Evolutionary conservation across 2,888 invertebrate species (phyloP), one percentile per base, ranked within the genome.

Genomic region (Nysson spinosus): DNA sequence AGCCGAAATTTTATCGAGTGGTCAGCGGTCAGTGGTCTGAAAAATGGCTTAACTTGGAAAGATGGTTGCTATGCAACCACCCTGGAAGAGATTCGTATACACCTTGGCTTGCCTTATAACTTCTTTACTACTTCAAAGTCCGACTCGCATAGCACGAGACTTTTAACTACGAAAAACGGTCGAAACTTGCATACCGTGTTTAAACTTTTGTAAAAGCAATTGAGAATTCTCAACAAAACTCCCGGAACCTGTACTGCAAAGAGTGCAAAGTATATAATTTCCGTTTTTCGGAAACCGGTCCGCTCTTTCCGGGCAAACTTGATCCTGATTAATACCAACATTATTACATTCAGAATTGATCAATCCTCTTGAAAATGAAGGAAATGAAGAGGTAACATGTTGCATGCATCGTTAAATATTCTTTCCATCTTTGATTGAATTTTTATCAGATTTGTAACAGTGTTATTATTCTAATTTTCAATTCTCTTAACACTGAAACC

Each of bases 121-220:
- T 49, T 42, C 71, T 37, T 34, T 35, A 35, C 71, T 71, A 63
- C 75, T 73, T 60, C 63, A 54, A 57, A 67, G 67, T 71, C 60
- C 40, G 50, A 47, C 60, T 47, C 51, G 51, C 40, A 46, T 39
- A 52, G 47, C 35, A 39, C 11, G 11, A 56, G 56, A 67, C 63
- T 47, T 58, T 67, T 71, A 73, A 73, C 75, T 63, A 60, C 61
- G 72, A 68, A 63, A 57, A 75, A 71, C 67, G 60, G 54, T 49
- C 52, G 12, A 26, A 63, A 68, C 63, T 67, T 55, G 57, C 61
- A 37, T 43, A 34, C 26, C 40, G 47, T 40, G 57, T 75, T 71
- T 55, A 30, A 75, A 73, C 54, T 71, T 75, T 58, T 17, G 47
- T 46, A 17, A 40, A 56, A 40, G 63, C 60, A 67, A 75, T 75